Conservation (phyloP, 2,888 invertebrate species). For the Priocnemis perturbator region DNA sequence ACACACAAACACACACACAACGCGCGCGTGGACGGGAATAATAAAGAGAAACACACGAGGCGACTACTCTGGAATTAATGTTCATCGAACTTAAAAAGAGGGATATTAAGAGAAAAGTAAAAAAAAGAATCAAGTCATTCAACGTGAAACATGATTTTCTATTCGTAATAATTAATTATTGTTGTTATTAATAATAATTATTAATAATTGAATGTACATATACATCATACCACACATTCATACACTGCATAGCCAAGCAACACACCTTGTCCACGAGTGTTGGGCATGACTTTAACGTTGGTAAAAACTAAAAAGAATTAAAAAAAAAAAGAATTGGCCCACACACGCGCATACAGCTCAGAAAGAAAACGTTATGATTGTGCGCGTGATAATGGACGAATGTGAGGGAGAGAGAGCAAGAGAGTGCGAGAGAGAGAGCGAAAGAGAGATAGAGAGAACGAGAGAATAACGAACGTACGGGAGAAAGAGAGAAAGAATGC, state of each 20-base stretch:
- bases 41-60: slow-evolving; percentile 16
- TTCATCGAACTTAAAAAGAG: slow-evolving; percentile 60
- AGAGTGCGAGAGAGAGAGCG: slow-evolving; percentile 37
- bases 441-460: slow-evolving; percentile 44
- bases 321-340: slow-evolving; percentile 35
- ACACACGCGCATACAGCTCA: slow-evolving; percentile 52
- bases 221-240: slow-evolving; percentile 69
- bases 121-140: slow-evolving; percentile 66
- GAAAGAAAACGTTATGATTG: slow-evolving; percentile 44
- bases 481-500: slow-evolving; percentile 71
- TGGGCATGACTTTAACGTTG: slow-evolving; percentile 47
- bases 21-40: no score
- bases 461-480: slow-evolving; percentile 28
- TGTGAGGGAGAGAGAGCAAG: slow-evolving; percentile 31
- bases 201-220: slow-evolving; percentile 75
- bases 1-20: slow-evolving; percentile 6
- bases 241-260: slow-evolving; percentile 51
- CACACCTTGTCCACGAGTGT: slow-evolving; percentile 38
- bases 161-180: slow-evolving; percentile 74
- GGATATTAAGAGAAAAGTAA: slow-evolving; percentile 17
- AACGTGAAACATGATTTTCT: slow-evolving; percentile 73
- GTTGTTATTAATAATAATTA: slow-evolving; percentile 75
- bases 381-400: slow-evolving; percentile 52
- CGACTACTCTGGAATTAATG: slow-evolving; percentile 57
- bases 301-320: slow-evolving; percentile 16